Evolutionary conservation across 2,113 vertebrate genomes (phyloP).

Genomic region (Podilymbus podiceps): DNA sequence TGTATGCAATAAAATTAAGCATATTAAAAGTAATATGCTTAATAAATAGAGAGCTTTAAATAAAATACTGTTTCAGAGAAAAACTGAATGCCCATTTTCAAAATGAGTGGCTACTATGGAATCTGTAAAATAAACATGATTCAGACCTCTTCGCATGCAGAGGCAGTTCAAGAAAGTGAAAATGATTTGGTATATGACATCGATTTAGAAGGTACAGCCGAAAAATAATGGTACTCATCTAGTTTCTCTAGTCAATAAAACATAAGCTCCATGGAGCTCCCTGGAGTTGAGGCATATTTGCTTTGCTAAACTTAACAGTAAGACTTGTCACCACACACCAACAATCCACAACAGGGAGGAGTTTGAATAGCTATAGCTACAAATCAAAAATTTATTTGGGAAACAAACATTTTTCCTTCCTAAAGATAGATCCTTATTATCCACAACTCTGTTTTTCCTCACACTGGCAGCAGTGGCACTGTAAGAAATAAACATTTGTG

Average conservation of each 20-base stretch:
- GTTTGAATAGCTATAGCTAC: not conserved
- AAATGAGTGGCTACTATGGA: not conserved
- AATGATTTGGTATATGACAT: not conserved
- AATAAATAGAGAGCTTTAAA: not conserved
- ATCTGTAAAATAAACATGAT: not conserved
- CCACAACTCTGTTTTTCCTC: not conserved
- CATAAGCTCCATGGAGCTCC: not conserved
- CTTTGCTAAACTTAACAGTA: not conserved
- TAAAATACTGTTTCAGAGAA: not conserved
- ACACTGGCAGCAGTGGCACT: not conserved
- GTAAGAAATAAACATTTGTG: not conserved
- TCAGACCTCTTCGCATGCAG: not conserved
- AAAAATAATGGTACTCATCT: not conserved
- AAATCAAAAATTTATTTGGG: conserved; percentile 3
- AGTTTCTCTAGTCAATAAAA: not conserved
- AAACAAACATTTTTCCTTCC: not conserved
- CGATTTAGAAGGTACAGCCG: not conserved
- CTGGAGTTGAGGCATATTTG: not conserved
- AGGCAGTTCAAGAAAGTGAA: not conserved
- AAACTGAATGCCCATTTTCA: not conserved
- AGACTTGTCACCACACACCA: not conserved
- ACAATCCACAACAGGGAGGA: not conserved
- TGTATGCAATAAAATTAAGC: not conserved
- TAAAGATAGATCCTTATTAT: not conserved
- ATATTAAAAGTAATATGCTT: not conserved